phyloP scores from a whole-genome alignment of 2,797 vertebrate genomes.

The Micrastur ruficollis region DNA sequence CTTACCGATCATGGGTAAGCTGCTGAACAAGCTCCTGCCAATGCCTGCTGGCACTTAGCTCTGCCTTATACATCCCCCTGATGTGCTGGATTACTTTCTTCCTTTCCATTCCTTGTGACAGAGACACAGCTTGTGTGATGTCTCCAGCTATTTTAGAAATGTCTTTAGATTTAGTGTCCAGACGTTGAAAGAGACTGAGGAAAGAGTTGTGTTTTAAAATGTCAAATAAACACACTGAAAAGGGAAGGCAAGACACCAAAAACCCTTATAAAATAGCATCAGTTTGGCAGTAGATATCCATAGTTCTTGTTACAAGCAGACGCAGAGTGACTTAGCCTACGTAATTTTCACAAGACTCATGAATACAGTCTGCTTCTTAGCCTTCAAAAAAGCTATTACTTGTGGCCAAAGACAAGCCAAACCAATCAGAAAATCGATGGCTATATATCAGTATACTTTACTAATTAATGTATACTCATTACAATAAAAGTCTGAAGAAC shows the following conservation, averaged over 20 bases:
- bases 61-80: conserved; percentile 91
- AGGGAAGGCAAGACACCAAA: neutral
- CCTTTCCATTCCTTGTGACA: conserved; percentile 94
- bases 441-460: neutral
- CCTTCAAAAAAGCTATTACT: neutral
- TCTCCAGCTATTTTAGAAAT: conserved; percentile 97
- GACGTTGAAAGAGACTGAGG: conserved; percentile 90
- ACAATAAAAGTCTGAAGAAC: neutral
- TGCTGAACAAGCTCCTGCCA: conserved; percentile 98
- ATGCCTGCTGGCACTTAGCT: conserved; percentile 92
- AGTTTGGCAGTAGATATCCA: neutral
- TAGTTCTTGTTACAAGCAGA: neutral
- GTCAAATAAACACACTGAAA: neutral
- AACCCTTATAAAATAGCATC: neutral
- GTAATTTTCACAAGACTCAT: neutral
- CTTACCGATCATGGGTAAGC: conserved; percentile 93
- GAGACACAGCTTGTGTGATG: conserved; percentile 95
- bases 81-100: conserved; percentile 99
- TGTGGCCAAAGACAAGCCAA: neutral
- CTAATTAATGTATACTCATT: neutral
- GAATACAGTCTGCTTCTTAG: neutral
- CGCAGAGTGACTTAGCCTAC: neutral
- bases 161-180: conserved; percentile 93
- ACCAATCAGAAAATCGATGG: neutral
- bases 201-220: neutral